Percentiles rank a stretch among this genome's conserved stretches.
phyloP scores from a whole-genome alignment of 2,113 vertebrate species.

The Aegithalos caudatus region DNA sequence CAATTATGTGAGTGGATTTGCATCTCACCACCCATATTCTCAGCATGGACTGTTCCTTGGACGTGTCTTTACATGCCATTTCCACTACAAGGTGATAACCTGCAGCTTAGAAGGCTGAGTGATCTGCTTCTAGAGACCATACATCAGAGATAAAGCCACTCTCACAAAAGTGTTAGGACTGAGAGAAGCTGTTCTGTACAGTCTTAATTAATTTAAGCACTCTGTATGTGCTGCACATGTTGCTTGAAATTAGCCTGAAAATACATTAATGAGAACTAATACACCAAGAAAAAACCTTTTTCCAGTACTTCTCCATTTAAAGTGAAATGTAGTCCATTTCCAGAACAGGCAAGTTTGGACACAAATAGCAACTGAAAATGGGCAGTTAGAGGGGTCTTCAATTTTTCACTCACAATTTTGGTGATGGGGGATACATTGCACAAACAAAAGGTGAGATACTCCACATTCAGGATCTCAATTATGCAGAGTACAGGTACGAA shows the following conservation, averaged over 20 bases:
- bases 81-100: not conserved
- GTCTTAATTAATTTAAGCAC: not conserved
- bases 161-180: not conserved
- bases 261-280: not conserved
- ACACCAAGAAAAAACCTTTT: too few species aligned
- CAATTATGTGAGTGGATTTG: not conserved
- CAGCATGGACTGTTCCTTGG: not conserved
- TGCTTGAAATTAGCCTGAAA: not conserved
- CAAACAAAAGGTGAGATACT: not conserved
- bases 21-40: not conserved
- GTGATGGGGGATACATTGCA: too few species aligned
- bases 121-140: not conserved
- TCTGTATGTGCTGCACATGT: not conserved
- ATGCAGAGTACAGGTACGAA: not conserved
- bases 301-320: not conserved
- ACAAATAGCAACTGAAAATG: not conserved
- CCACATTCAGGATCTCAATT: fast-evolving
- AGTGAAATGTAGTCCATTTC: not conserved
- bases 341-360: not conserved
- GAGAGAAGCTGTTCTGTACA: not conserved
- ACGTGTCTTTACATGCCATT: fast-evolving
- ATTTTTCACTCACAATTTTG: not conserved
- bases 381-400: not conserved
- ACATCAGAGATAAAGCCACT: not conserved
- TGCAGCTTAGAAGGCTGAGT: not conserved